phyloP scores from a whole-genome alignment of 2,888 invertebrate genomes.

The Drosophila formosana region DNA sequence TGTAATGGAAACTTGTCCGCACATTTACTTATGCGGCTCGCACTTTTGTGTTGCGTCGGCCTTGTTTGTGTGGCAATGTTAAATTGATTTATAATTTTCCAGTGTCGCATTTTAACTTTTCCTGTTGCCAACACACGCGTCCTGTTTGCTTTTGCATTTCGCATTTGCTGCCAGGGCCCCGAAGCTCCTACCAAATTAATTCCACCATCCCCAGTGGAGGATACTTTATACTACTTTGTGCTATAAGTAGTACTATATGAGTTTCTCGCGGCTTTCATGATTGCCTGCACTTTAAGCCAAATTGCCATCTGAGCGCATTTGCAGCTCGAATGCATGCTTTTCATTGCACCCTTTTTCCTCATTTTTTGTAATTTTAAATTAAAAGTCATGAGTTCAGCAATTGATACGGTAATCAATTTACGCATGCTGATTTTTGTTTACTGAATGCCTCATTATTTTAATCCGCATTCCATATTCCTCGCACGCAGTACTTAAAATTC shows the following conservation, averaged over 20 bases:
- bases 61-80: slow-evolving; percentile 55
- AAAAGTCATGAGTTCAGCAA: slow-evolving; percentile 75
- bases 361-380: slow-evolving; percentile 57
- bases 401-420: slow-evolving; percentile 75
- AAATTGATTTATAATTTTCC: slow-evolving; percentile 79
- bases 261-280: slow-evolving; percentile 29
- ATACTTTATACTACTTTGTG: slow-evolving; percentile 28
- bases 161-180: slow-evolving; percentile 1
- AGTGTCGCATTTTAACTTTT: slow-evolving; percentile 73
- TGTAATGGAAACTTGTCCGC: slow-evolving; percentile 67
- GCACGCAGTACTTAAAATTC: slow-evolving; percentile 11
- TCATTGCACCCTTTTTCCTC: slow-evolving; percentile 18
- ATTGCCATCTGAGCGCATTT: slow-evolving; percentile 54
- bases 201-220: slow-evolving; percentile 18
- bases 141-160: slow-evolving; percentile 55
- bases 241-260: slow-evolving; percentile 20
- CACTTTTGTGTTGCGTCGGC: slow-evolving; percentile 55
- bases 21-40: slow-evolving; percentile 72
- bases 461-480: slow-evolving; percentile 12
- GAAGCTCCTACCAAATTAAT: slow-evolving; percentile 39
- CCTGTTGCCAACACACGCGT: slow-evolving; percentile 59
- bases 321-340: slow-evolving; percentile 32
- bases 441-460: slow-evolving; percentile 39
- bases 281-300: slow-evolving; percentile 59
- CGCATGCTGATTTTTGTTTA: slow-evolving; percentile 47